A percentile compares a stretch with the other conserved stretches of the same genome.
Conservation (phyloP, 1,140 invertebrate genomes). For the Conopomorpha cramerella region DNA sequence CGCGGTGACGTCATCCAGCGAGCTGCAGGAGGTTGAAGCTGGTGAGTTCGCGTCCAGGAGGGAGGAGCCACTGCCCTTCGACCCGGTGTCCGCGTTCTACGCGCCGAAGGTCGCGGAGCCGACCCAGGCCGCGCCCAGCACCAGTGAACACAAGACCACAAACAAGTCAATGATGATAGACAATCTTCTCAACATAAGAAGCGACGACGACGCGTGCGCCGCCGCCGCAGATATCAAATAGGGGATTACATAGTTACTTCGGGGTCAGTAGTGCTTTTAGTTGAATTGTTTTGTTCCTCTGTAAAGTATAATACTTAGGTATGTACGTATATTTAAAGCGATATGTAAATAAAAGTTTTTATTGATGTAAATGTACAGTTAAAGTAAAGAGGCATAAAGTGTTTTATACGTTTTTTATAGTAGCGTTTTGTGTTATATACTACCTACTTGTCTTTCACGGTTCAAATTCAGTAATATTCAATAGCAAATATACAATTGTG, state of each 20-base stretch:
- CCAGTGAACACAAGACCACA: too few species aligned
- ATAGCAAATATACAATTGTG: not conserved
- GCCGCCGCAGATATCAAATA: constrained; percentile 30
- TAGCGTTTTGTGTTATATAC: constrained; percentile 2
- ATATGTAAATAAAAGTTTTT: constrained; percentile 55
- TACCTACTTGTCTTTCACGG: not conserved
- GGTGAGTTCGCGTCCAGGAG: too few species aligned
- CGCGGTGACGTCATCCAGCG: constrained; percentile 44
- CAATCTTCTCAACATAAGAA: constrained; percentile 36
- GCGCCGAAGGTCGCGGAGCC: constrained; percentile 25
- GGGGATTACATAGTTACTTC: constrained; percentile 18
- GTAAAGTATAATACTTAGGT: constrained; percentile 47
- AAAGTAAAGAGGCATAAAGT: constrained; percentile 24
- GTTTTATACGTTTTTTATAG: constrained; percentile 39
- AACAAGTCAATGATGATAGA: constrained; percentile 40
- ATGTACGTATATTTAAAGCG: constrained; percentile 39
- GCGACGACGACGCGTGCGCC: constrained; percentile 23
- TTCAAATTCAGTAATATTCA: not conserved
- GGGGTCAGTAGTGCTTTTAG: constrained; percentile 39
- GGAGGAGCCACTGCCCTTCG: too few species aligned
- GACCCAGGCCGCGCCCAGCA: too few species aligned
- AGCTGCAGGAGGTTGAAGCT: constrained; percentile 37
- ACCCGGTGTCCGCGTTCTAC: constrained; percentile 42
- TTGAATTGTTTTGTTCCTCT: constrained; percentile 55
- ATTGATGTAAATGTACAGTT: constrained; percentile 44